Evolutionary conservation across 2,797 vertebrate species (phyloP).

Genomic region (Acestrorhynchus altus): DNA sequence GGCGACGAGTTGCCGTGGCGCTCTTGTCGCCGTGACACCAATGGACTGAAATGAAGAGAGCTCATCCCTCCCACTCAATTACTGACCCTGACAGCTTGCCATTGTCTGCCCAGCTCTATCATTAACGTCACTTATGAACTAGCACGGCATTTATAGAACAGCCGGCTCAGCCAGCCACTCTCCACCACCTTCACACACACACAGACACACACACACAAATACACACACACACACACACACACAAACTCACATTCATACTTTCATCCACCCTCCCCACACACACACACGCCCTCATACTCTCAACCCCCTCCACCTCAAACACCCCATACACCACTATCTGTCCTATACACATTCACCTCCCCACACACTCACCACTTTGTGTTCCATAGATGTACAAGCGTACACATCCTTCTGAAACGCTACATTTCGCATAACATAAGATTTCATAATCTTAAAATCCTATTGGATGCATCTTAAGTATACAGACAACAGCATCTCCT

Average conservation of each 20-base stretch:
- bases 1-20: constrained; percentile 56
- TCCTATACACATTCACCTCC: constrained; percentile 1
- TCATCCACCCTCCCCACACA: not conserved
- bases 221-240: not conserved
- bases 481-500: too few relatives aligned
- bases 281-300: not conserved
- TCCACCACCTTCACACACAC: constrained; percentile 54
- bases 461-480: too few relatives aligned
- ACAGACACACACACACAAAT: constrained; percentile 5
- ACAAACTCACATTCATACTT: not conserved
- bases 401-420: too few relatives aligned
- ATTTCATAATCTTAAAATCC: too few relatives aligned
- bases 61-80: constrained; percentile 70
- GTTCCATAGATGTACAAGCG: too few relatives aligned
- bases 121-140: constrained; percentile 71
- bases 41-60: constrained; percentile 66
- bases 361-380: not conserved
- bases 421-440: too few relatives aligned
- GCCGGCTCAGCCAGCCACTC: constrained; percentile 57
- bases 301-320: not conserved
- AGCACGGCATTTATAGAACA: constrained; percentile 65
- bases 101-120: constrained; percentile 67
- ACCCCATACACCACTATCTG: constrained; percentile 27
- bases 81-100: constrained; percentile 70
- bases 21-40: constrained; percentile 64